Base-by-base conservation (phyloP, 1,140 invertebrate genomes). In the Anastrepha obliqua region DNA sequence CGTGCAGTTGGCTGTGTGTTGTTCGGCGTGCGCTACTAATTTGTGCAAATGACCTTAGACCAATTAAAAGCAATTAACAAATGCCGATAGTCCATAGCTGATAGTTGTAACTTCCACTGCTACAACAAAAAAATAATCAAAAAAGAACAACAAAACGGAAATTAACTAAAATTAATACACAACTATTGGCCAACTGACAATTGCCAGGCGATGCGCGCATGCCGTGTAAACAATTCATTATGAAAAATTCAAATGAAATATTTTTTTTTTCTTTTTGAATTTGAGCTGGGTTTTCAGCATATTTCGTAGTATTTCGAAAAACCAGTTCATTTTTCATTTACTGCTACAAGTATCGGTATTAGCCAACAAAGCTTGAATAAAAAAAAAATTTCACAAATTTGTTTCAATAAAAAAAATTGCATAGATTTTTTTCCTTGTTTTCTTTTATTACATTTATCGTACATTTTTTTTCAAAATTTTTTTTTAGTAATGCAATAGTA, bases 31-130 rank as follows among this genome's bases (percentile, higher is more conserved):
- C 55, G 74, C 74, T 17, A 81, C 74, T 81, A 81, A 81, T 67
- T 67, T 67, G 64, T 7, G 74, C 74, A 81, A 81, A 81, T 58
- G 51, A 81, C 74, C 74, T 81, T 81, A 58, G 17, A 81, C 47
- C 74, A 81, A 81, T 81, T 81, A 81, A 81, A 81, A 81, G 47
- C 74, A 81, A 81, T 81, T 81, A 81, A 81, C 74, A 55, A 81
- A 81, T 81, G 9, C 47, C 74, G 74, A 81, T 55, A 55, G 74
- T 17, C 17, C 15, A 74, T 74, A 74, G 67, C 42, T 81, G 64
- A 51, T 29, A 29, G 47, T 81, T 58, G 67, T 42, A 47, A 17
- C 44, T 9, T n/a, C 17, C 17, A 58, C 17, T 55, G 47, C 74
- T n/a, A 81, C 74, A 81, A 81, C 44, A 51, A 47, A 17, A 1